Base-by-base conservation (phyloP, 2,113 vertebrate genomes). In the Perca schrenkii region DNA sequence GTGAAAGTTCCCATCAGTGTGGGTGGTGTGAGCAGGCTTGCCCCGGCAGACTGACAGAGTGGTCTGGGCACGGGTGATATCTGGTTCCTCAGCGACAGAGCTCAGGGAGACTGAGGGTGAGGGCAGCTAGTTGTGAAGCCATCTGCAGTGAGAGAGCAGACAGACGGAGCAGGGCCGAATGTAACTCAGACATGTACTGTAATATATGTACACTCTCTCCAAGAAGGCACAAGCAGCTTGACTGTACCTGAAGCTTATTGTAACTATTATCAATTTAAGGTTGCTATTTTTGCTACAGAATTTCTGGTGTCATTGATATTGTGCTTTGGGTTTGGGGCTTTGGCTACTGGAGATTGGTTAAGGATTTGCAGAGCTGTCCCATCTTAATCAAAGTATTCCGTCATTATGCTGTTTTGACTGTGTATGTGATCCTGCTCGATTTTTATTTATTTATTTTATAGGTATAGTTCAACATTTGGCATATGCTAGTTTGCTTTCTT, bases 81-180 rank as follows among this genome's bases (percentile, higher is more conserved):
- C 78, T 88, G 91, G 69, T 84, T 91, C 86, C 83, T 91, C 65
- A 14, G 77, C 62, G 31, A 88, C 80, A 71, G 83, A 82, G 86
- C 79, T 57, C 12, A 8, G 61, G 60, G 58, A 80, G 74, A 77
- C 74, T 40, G 88, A 84, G 84, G 85, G 92, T 74, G 92, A 89
- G 87, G 88, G 90, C 85, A 87, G 84, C 85, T 74, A 88, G 73
- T 92, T 89, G 89, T 85, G 90, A 94, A 94, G 92, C 94, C 94
- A 95, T 95, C 94, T 95, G 94, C 91, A 89, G 89, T 89, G 93
- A 94, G 89, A 93, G 89, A 77, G 91, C 92, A 90, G 88, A 89
- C 93, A 93, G 93, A 91, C 84, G 84, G 86, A 88, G 40, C 40
- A 43, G 86, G 75, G 69, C 83, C 65, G 46, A 86, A 79, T 87